Conservation (phyloP, 2,113 vertebrate species). For the Shinisaurus crocodilurus region DNA sequence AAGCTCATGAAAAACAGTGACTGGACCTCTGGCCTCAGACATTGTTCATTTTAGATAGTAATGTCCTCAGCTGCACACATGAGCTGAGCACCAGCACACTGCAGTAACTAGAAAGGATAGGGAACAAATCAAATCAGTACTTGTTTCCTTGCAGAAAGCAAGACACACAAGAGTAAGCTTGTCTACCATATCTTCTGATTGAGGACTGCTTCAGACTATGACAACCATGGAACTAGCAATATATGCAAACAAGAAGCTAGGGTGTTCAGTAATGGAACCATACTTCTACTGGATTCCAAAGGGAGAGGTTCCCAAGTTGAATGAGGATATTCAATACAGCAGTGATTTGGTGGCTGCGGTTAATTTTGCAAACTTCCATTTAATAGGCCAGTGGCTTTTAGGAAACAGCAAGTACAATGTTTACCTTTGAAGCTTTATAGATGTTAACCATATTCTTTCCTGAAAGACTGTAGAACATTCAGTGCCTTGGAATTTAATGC, state of each 20-base stretch:
- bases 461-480: background rate
- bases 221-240: background rate
- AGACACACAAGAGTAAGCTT: background rate
- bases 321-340: background rate
- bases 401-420: background rate
- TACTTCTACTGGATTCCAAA: background rate
- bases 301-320: background rate
- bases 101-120: background rate
- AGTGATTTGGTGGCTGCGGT: background rate
- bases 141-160: background rate
- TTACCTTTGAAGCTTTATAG: background rate
- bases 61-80: background rate
- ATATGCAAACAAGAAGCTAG: background rate
- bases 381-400: background rate
- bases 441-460: background rate
- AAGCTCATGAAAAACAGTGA: background rate
- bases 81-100: background rate
- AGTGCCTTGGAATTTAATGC: background rate
- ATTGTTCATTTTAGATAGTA: background rate
- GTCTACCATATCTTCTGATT: background rate
- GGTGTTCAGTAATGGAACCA: background rate
- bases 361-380: background rate
- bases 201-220: background rate
- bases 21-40: background rate
- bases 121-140: background rate